Evolutionary conservation across 2,113 vertebrate genomes (phyloP), one percentile per base, ranked within the genome.

Genomic region (Diadophis punctatus): DNA sequence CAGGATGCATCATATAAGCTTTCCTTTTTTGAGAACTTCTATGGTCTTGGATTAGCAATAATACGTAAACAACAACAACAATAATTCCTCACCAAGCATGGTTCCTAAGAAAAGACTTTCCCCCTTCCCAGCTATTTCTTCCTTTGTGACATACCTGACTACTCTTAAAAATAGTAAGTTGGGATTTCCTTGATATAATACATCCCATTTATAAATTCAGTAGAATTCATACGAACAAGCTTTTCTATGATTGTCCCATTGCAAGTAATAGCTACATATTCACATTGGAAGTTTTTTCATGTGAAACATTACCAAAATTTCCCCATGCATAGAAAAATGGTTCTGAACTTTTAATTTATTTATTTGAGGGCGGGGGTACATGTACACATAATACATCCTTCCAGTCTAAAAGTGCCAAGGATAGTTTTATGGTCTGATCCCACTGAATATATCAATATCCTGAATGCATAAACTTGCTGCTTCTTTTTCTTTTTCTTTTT

Each of bases 401-500:
- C 48, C 14, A 52, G 16, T 48, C 46, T 43, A 30, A 90, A 68
- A 68, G 25, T 49, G 16, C 18, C 20, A 49, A 43, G 55, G 20
- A 12, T 22, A 68, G 58, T 27, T 56, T 88, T 48, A n/a, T 48
- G 14, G 9, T 14, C 48, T 48, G 16, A 60, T 60, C 8, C 39
- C 46, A 23, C 39, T 48, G 56, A 90, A 88, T 58, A 23, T 90
- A 30, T 25, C 53, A 60, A 48, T 63, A 39, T 20, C 48, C 39
- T 74, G 12, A 30, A 34, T 51, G 20, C 60, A 68, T 74, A 51
- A 74, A 8, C 6, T 16, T 90, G 3, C 9, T 51, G 34, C 30
- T 14, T 4, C 3, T 3, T 53, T 7, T 4, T 5, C 10, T 11
- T 25, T 27, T 3, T 1, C 3, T 58, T 3, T 10, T 8, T 3